These are phyloP conservation scores for Heliconius sara DNA, from an alignment of 2,888 invertebrate genomes.

Conservation along the genomic window DNA sequence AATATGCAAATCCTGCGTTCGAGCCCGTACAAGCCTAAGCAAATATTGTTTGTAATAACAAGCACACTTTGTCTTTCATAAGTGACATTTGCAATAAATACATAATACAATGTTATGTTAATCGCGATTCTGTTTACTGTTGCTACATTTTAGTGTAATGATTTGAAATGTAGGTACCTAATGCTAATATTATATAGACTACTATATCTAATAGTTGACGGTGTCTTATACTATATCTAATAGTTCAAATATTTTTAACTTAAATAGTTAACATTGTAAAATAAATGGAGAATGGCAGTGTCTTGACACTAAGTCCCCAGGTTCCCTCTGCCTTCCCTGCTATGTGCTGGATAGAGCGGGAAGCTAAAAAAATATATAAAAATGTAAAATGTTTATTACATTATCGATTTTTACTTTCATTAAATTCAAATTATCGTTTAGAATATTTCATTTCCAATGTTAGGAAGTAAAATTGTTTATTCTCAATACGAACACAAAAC, in stretches of 20 bases:
- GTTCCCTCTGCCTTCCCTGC: too few species aligned
- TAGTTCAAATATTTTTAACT: too few species aligned
- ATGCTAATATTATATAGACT: not conserved
- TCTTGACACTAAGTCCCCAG: too few species aligned
- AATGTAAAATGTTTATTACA: too few species aligned
- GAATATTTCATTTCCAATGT: not conserved
- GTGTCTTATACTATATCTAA: too few species aligned
- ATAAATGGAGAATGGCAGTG: too few species aligned
- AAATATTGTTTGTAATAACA: slow-evolving; percentile 67
- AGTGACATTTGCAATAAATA: slow-evolving; percentile 53
- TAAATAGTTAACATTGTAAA: too few species aligned
- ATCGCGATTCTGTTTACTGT: slow-evolving; percentile 35
- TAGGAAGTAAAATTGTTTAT: slow-evolving; percentile 12
- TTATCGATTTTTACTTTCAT: too few species aligned
- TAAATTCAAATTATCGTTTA: too few species aligned
- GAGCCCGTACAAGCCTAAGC: slow-evolving; percentile 60
- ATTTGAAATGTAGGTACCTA: not conserved
- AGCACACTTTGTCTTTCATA: slow-evolving; percentile 52
- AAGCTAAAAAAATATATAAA: too few species aligned
- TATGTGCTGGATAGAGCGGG: too few species aligned
- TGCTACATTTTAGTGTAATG: slow-evolving; percentile 29
- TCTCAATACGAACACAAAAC: slow-evolving; percentile 14
- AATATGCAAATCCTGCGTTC: slow-evolving; percentile 75
- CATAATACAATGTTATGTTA: slow-evolving; percentile 44
- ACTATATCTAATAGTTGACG: too few species aligned